Percentiles rank a stretch among this genome's conserved stretches.
Conservation (phyloP, 2,888 invertebrate genomes). For the Thera britannica region DNA sequence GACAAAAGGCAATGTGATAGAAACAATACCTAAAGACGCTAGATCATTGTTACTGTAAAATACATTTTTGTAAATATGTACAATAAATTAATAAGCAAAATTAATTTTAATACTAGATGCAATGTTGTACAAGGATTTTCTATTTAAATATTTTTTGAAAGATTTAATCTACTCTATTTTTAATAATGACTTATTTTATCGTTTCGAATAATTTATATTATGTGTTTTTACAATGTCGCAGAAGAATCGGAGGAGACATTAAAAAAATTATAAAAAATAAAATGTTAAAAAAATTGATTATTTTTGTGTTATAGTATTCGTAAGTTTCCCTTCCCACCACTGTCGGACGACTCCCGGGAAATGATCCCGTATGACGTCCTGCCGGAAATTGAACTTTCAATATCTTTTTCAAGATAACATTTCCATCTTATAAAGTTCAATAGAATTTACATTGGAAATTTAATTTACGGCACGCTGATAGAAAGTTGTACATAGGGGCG, state of each 20-base stretch:
- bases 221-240: constrained; percentile 82
- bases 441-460: constrained; percentile 55
- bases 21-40: constrained; percentile 83
- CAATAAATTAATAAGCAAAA: constrained; percentile 77
- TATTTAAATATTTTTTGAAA: constrained; percentile 82
- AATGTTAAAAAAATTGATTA: constrained; percentile 76
- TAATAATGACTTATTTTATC: constrained; percentile 83
- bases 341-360: constrained; percentile 67
- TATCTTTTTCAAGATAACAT: constrained; percentile 23
- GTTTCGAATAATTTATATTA: constrained; percentile 84
- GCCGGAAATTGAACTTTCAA: constrained; percentile 64
- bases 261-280: constrained; percentile 83
- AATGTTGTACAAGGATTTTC: constrained; percentile 83
- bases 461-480: constrained; percentile 54
- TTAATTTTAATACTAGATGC: constrained; percentile 80
- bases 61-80: constrained; percentile 83
- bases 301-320: constrained; percentile 68
- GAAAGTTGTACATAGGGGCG: constrained; percentile 69
- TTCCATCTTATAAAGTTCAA: constrained; percentile 25
- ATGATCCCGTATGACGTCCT: constrained; percentile 66
- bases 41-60: constrained; percentile 84
- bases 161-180: constrained; percentile 83
- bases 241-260: constrained; percentile 78
- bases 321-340: constrained; percentile 64
- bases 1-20: constrained; percentile 78